Conservation (phyloP, 2,797 vertebrate species). For the Hemibagrus guttatus region DNA sequence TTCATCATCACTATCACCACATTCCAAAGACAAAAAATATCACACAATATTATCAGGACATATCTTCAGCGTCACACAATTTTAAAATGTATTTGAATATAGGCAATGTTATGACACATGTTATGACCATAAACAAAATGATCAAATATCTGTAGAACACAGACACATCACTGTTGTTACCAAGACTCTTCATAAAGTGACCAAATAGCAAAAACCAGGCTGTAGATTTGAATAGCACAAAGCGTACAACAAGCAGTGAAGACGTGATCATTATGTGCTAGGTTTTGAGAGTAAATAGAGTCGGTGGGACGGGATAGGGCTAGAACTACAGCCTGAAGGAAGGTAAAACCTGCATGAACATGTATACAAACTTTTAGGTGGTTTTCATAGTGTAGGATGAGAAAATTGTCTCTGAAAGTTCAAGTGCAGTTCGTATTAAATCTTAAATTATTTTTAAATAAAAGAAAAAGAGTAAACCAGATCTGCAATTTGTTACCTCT, state of each 20-base stretch:
- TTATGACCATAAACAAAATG: not conserved
- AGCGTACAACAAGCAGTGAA: not conserved
- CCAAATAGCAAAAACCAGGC: not conserved
- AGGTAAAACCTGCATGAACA: not conserved
- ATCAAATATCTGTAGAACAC: not conserved
- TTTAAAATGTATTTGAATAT: not conserved
- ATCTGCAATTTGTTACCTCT: conserved; percentile 80
- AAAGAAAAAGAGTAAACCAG: not conserved
- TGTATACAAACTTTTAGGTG: not conserved
- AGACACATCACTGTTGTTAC: not conserved
- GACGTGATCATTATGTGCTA: not conserved
- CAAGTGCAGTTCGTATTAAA: conserved; percentile 19
- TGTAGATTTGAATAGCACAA: not conserved
- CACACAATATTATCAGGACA: not conserved
- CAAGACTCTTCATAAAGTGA: not conserved
- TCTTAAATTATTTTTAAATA: not conserved
- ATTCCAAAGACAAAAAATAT: not conserved
- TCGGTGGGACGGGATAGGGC: not conserved
- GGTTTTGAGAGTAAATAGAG: not conserved
- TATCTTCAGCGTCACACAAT: not conserved
- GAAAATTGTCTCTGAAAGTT: not conserved
- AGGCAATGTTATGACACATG: not conserved
- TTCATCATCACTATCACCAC: not conserved
- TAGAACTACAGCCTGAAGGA: not conserved
- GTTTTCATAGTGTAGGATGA: not conserved